Evolutionary conservation across 2,113 vertebrate species (phyloP), one percentile per base, ranked within the genome.

Genomic region (Chinchilla lanigera): DNA sequence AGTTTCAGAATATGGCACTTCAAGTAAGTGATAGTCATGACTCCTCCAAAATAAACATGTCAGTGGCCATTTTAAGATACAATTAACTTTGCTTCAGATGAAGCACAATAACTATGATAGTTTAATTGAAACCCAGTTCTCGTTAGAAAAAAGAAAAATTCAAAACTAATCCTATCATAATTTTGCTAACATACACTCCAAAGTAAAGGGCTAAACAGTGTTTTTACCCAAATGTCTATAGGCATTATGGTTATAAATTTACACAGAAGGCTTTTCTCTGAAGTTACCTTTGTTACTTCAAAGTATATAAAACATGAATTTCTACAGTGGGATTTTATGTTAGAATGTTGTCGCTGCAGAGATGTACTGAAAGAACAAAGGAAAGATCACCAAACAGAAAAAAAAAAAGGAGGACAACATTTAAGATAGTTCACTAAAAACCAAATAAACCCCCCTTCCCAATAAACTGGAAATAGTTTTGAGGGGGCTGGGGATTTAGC

Each of bases 211-310:
- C 61, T 96, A 92, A 80, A 97, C 30, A 96, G 78, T 90, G 73
- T 92, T 95, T 47, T 83, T 90, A 97, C 91, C 94, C 93, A 61
- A 96, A 98, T 94, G 89, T 92, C 95, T 93, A 95, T 61, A 93
- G 89, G 85, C 88, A 87, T 94, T 89, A 90, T 94, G 80, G 89
- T 90, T 97, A 90, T 83, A 83, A 96, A 97, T 96, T 94, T 94
- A 97, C 92, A 98, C 52, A 86, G 87, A 87, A 97, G 86, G 81
- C 52, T 92, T 95, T 95, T 86, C 95, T 75, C 41, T 52, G 77
- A 96, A 95, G 89, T 94, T 93, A 93, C 92, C 73, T 97, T 93
- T 95, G 96, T 81, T 97, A 93, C 67, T 86, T 87, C 26, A 0
- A 97, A 75, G 93, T 84, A 96, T 60, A 97, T 93, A 63, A 93